Evolutionary conservation across 2,797 vertebrate genomes (phyloP), one percentile per base, ranked within the genome.

Genomic region (Hippopotamyrus pictus): DNA sequence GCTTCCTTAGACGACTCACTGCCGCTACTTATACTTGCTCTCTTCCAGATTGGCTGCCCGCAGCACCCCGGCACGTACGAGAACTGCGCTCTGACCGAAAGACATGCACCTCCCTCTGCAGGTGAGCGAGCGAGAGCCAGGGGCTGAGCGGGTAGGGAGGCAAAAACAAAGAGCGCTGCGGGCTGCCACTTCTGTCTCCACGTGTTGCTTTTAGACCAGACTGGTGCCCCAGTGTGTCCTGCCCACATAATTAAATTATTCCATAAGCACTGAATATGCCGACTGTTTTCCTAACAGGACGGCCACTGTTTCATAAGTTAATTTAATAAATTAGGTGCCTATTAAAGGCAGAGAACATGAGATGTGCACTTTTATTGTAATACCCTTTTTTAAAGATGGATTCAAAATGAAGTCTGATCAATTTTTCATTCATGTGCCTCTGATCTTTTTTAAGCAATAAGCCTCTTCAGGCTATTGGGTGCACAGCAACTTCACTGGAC

Each of bases 11-110:
- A 90, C 92, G 93, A 94, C 92, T 95, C 93, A 93, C 93, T 85
- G 73, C 0, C 57, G 92, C 88, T 87, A 91, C 89, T 88, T 41
- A 25, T 41, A 37, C 48, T 62, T 79, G 62, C 57, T 59, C 76
- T 89, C 48, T 91, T 94, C 83, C 94, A 99, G 97, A 93, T 94
- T 86, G 94, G 92, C 90, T 96, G 91, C 88, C 92, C 95, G 29
- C 93, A 89, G 41, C 92, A 95, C 90, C 92, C 94, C 92, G 95
- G 93, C 3, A 92, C 96, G 65, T 98, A 98, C 87, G 97, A 98
- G 95, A 98, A 98, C 93, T 98, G 96, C 92, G 93, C 95, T 92
- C 94, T 96, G 88, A 19, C 92, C 88, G 91, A 93, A 3, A 92
- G 90, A 53, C 89, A 91, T 88, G 25, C 90, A 90, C 91, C 92